phyloP scores from a whole-genome alignment of 2,888 invertebrate species.

The Epistrophella euchroma region DNA sequence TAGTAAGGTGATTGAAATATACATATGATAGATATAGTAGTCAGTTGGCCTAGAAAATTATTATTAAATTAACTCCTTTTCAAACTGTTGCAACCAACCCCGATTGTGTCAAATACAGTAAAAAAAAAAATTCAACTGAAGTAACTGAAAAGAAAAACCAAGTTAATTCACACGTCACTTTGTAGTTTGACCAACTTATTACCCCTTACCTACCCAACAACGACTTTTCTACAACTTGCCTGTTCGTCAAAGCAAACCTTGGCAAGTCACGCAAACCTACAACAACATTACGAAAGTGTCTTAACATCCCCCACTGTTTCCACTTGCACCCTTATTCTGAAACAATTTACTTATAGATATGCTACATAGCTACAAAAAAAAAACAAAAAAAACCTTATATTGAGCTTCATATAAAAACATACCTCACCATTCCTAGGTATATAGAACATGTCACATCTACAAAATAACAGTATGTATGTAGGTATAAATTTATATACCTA shows the following conservation, averaged over 20 bases:
- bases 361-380: not conserved
- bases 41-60: no score
- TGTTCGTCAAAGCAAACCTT: conserved; percentile 38
- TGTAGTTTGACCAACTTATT: not conserved
- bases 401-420: not conserved
- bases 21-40: no score
- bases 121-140: not conserved
- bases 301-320: not conserved
- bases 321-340: not conserved
- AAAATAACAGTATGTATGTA: not conserved
- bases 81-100: not conserved
- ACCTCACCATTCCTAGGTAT: not conserved
- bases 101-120: not conserved
- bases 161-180: not conserved
- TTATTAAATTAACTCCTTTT: not conserved
- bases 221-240: conserved; percentile 38
- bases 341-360: not conserved
- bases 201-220: conserved; percentile 4
- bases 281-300: not conserved
- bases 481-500: not conserved
- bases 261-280: conserved; percentile 64
- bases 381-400: not conserved
- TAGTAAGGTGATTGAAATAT: no score
- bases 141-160: not conserved
- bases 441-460: not conserved